phyloP scores from a whole-genome alignment of 2,888 invertebrate species.

The Drosophila gaucha region DNA sequence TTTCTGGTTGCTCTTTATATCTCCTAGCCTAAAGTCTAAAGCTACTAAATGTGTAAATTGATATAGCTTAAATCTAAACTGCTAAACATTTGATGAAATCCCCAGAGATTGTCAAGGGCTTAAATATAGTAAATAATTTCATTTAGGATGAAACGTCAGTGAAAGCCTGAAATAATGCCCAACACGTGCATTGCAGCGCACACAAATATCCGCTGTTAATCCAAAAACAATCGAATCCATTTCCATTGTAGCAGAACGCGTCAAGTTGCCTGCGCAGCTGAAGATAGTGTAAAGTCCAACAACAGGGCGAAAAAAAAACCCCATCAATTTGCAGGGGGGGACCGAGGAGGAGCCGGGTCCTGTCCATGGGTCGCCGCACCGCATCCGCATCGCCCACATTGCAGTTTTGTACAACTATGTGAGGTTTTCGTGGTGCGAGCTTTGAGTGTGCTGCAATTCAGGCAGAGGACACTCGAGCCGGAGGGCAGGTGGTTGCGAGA shows the following conservation, averaged over 20 bases:
- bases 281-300: conserved; percentile 57
- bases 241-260: conserved; percentile 18
- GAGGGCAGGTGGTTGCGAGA: not conserved
- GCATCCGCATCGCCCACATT: conserved; percentile 20
- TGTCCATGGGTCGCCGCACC: conserved; percentile 43
- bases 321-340: conserved; percentile 65
- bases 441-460: not conserved
- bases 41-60: too few species aligned
- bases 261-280: conserved; percentile 23
- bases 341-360: conserved; percentile 21
- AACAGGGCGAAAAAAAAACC: conserved; percentile 36
- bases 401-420: conserved; percentile 48
- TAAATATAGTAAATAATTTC: not conserved
- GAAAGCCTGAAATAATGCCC: not conserved
- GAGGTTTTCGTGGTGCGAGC: conserved; percentile 36
- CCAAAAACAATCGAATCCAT: conserved; percentile 6
- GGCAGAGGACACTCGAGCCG: conserved; percentile 3
- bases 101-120: not conserved
- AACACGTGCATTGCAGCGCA: not conserved
- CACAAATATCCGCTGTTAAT: conserved; percentile 11
- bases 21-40: too few species aligned
- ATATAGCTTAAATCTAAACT: too few species aligned
- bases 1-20: too few species aligned
- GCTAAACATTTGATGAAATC: not conserved
- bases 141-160: not conserved